Conservation (phyloP, 2,113 vertebrate species). For the Murina feae region DNA sequence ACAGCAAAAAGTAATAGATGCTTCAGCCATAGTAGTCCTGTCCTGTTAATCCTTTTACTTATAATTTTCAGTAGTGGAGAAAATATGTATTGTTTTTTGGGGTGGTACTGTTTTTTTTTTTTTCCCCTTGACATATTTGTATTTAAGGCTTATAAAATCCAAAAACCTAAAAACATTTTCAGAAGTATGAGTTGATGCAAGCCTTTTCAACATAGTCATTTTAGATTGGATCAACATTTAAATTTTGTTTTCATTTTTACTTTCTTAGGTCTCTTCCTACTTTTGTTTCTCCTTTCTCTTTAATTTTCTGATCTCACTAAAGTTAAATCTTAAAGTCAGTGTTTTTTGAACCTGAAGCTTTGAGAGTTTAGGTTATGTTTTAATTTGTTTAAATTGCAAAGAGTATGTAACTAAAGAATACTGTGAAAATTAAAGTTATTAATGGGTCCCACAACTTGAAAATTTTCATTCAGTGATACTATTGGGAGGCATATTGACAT, state of each 20-base stretch:
- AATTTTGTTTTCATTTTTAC: constrained; percentile 24
- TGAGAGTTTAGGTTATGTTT: not conserved
- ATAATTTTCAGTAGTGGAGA: not conserved
- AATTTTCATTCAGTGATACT: not conserved
- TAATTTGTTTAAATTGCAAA: not conserved
- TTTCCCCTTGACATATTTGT: not conserved
- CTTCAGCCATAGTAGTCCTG: not conserved
- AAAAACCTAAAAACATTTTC: not conserved
- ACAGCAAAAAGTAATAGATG: not conserved
- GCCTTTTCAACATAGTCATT: not conserved
- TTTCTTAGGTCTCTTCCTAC: not conserved
- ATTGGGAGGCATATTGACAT: not conserved
- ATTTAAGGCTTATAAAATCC: not conserved
- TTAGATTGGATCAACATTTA: constrained; percentile 4
- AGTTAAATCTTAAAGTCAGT: not conserved
- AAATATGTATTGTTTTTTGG: not conserved
- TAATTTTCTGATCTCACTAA: not conserved
- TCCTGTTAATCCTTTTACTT: constrained; percentile 5
- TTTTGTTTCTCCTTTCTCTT: not conserved
- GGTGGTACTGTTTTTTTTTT: not conserved
- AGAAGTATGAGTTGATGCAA: not conserved
- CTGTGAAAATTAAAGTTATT: constrained; percentile 5
- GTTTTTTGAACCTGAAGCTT: not conserved
- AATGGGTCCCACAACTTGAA: not conserved
- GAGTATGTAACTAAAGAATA: not conserved